These are phyloP conservation scores for Parazoanthus atlanticus DNA, from an alignment of 92 coral and sea anemone genomes.

Conservation along the genomic window DNA sequence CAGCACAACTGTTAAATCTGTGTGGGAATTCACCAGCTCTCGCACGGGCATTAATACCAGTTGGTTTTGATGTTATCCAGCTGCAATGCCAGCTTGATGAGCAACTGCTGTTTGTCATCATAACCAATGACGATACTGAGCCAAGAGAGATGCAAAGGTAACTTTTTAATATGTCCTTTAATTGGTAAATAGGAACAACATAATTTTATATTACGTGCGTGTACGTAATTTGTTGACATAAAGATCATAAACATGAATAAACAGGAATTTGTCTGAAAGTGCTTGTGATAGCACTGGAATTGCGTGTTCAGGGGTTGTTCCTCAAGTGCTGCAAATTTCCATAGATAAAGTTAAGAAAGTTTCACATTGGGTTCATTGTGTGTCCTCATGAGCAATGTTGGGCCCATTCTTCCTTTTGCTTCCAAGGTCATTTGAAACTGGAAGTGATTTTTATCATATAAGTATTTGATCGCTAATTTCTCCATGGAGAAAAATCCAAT, in stretches of 20 bases:
- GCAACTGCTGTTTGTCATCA: conserved; percentile 4
- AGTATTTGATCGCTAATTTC: too few relatives aligned
- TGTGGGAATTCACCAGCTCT: conserved; percentile 9
- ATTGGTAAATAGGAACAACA: not conserved
- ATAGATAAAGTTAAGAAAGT: too few relatives aligned
- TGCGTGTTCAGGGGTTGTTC: too few relatives aligned
- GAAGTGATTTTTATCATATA: too few relatives aligned
- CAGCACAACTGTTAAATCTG: not conserved
- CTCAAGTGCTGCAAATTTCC: too few relatives aligned
- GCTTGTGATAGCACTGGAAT: not conserved
- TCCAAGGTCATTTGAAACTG: too few relatives aligned
- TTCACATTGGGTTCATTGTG: too few relatives aligned
- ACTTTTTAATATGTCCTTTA: not conserved
- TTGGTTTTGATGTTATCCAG: not conserved
- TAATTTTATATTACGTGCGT: not conserved
- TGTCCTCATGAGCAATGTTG: too few relatives aligned
- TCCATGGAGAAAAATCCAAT: too few relatives aligned
- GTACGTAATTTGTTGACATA: not conserved
- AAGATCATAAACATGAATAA: not conserved
- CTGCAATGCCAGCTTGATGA: not conserved
- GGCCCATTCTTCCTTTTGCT: too few relatives aligned
- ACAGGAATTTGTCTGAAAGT: not conserved
- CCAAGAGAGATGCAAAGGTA: not conserved
- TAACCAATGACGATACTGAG: not conserved
- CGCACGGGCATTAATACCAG: not conserved